Percentiles rank a stretch among this genome's conserved stretches.
These are phyloP conservation scores for Aelia acuminata DNA, from an alignment of 2,888 invertebrate species.

Conservation along the genomic window DNA sequence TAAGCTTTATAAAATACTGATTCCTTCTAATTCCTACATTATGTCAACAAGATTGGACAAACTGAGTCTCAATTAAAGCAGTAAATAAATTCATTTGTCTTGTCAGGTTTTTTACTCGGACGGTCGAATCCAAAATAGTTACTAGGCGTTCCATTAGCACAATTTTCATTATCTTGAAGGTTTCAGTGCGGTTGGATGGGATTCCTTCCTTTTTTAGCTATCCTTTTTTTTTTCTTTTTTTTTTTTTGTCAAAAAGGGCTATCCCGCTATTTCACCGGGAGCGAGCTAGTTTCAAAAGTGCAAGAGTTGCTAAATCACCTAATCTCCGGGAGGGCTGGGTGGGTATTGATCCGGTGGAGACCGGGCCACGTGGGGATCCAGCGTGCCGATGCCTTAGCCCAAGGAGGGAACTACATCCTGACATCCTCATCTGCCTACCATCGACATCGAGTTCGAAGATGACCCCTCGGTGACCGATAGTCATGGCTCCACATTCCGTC, in stretches of 20 bases:
- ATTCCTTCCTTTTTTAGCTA: too few species aligned
- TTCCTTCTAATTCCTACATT: too few species aligned
- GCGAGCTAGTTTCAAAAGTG: constrained; percentile 6
- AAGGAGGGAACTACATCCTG: not conserved
- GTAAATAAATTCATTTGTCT: not conserved
- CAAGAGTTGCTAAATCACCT: constrained; percentile 32
- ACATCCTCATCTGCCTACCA: not conserved
- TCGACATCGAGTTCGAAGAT: not conserved
- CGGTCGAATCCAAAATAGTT: not conserved
- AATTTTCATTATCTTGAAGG: not conserved
- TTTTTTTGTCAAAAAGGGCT: not conserved
- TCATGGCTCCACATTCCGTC: not conserved
- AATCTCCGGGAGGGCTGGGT: constrained; percentile 6
- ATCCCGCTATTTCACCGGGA: not conserved
- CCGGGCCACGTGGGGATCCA: constrained; percentile 8
- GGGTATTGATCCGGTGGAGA: constrained; percentile 10
- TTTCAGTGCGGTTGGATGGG: not conserved
- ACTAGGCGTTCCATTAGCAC: not conserved
- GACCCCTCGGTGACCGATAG: not conserved
- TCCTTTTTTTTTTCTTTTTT: not conserved
- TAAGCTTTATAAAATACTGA: too few species aligned
- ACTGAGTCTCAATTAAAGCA: too few species aligned
- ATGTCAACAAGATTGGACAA: too few species aligned
- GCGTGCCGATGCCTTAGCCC: not conserved
- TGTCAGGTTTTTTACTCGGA: not conserved